These are phyloP conservation scores for Leucoptera coffeella DNA, from an alignment of 2,888 invertebrate species.

Conservation along the genomic window DNA sequence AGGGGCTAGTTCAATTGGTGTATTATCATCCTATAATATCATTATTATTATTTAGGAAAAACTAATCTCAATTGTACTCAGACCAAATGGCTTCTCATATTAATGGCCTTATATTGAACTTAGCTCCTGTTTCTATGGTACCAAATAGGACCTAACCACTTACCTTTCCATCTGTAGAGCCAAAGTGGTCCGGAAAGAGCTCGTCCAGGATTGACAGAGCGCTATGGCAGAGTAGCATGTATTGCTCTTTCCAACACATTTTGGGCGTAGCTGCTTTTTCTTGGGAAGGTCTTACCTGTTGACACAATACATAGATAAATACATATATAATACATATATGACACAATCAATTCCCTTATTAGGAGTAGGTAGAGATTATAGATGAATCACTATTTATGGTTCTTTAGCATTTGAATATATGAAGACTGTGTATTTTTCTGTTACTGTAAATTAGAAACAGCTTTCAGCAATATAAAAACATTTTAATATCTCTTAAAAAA, in stretches of 20 bases:
- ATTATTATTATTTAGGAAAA: no score
- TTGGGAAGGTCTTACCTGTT: slow-evolving; percentile 30
- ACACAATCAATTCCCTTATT: background rate
- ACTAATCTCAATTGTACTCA: background rate
- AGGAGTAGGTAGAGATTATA: background rate
- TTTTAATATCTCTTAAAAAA: background rate
- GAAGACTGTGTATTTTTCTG: no score
- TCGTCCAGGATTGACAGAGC: no score
- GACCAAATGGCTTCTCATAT: background rate
- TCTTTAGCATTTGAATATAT: no score
- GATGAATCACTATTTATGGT: no score
- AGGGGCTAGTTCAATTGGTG: no score
- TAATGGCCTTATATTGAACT: background rate
- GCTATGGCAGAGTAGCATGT: slow-evolving; percentile 22
- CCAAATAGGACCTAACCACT: no score
- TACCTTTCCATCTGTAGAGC: no score
- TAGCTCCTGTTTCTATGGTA: no score
- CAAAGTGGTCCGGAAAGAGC: no score
- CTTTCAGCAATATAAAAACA: background rate
- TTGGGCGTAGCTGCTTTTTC: slow-evolving; percentile 29
- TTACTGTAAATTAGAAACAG: background rate
- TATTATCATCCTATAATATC: no score
- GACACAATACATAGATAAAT: no score
- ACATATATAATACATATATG: background rate
- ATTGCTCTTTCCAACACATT: slow-evolving; percentile 30